phyloP scores from a whole-genome alignment of 53 echinoderm and acorn worm genomes.

The Holothuria leucospilota region DNA sequence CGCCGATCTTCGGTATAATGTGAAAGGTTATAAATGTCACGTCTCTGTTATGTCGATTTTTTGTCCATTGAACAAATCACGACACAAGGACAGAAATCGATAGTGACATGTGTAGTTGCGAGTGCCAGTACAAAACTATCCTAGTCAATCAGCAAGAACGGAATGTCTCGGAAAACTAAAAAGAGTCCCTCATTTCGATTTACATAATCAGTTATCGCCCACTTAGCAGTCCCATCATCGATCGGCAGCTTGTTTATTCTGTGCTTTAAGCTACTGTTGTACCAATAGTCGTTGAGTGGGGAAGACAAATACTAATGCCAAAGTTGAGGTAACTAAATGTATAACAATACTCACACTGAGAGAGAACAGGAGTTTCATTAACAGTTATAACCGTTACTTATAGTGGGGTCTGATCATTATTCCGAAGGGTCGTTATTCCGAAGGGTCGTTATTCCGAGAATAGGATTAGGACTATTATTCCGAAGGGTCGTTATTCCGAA shows the following conservation, averaged over 20 bases:
- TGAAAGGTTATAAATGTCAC: too few relatives aligned
- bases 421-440: too few relatives aligned
- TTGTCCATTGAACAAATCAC: slow-evolving; percentile 11
- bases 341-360: too few relatives aligned
- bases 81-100: slow-evolving; percentile 19
- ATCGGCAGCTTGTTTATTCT: slow-evolving; percentile 12
- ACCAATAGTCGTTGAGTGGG: neutral
- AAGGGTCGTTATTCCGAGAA: too few relatives aligned
- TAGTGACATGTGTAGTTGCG: neutral
- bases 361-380: too few relatives aligned
- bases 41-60: neutral
- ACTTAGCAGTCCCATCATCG: slow-evolving; percentile 11
- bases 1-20: too few relatives aligned
- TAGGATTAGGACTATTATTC: too few relatives aligned
- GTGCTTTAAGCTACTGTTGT: slow-evolving; percentile 4
- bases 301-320: neutral
- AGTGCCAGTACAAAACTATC: neutral
- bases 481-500: too few relatives aligned
- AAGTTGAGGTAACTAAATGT: too few relatives aligned
- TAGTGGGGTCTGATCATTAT: too few relatives aligned
- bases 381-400: too few relatives aligned
- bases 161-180: neutral
- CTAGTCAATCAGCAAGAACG: neutral
- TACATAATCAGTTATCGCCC: slow-evolving; percentile 8
- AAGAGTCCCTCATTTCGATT: neutral